Conservation (phyloP, 2,888 invertebrate genomes). For the Atrina japonica region DNA sequence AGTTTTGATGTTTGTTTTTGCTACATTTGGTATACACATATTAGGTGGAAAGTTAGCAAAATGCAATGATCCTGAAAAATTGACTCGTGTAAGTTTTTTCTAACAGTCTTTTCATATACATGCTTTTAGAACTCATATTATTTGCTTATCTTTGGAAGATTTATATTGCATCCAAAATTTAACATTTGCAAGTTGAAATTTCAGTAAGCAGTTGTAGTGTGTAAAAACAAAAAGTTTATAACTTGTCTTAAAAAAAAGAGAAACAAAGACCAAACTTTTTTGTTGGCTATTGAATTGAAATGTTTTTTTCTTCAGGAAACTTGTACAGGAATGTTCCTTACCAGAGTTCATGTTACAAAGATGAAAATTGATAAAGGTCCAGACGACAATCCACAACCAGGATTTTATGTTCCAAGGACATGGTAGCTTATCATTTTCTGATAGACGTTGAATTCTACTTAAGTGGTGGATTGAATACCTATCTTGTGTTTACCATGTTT, state of each 20-base stretch:
- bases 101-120: neutral
- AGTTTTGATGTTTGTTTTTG: slow-evolving; percentile 99
- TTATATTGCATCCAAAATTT: too few species aligned
- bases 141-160: too few species aligned
- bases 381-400: slow-evolving; percentile 91
- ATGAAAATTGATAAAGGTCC: slow-evolving; percentile 91
- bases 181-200: too few species aligned
- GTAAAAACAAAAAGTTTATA: too few species aligned
- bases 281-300: too few species aligned
- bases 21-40: slow-evolving; percentile 98
- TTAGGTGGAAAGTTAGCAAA: slow-evolving; percentile 97
- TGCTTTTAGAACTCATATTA: neutral
- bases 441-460: neutral
- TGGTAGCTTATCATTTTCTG: slow-evolving; percentile 88
- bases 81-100: slow-evolving; percentile 63
- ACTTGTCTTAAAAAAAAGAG: too few species aligned
- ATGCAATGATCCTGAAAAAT: slow-evolving; percentile 96
- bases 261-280: too few species aligned
- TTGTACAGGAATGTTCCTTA: slow-evolving; percentile 96
- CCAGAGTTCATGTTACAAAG: slow-evolving; percentile 97
- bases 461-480: too few species aligned
- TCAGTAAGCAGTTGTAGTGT: too few species aligned
- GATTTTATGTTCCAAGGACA: slow-evolving; percentile 96
- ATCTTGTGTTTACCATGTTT: neutral
- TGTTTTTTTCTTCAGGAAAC: slow-evolving; percentile 85